Base-by-base conservation (phyloP, 2,113 vertebrate genomes). In the Silurus meridionalis region DNA sequence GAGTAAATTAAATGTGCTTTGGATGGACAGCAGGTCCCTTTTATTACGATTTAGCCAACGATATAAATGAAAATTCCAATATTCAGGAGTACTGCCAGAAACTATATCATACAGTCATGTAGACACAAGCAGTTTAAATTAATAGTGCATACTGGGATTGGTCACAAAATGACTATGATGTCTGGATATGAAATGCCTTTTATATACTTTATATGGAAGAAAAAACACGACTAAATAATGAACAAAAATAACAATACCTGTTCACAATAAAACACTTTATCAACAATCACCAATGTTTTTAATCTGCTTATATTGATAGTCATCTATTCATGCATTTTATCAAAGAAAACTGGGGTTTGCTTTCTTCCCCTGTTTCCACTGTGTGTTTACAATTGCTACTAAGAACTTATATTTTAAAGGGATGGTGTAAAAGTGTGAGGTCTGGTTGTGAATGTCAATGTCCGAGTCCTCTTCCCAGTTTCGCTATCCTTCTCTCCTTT, bases 391-490 rank as follows among this genome's bases (percentile, higher is more conserved):
- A 75, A n/a, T 14, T 53, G 72, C 50, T 52, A 15, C 74, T 17
- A n/a, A 78, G 52, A 78, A 55, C 15, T 78, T n/a, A 55, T 55
- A 55, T 77, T 53, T 55, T 55, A 77, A 52, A 78, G 61, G 19
- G 5, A 46, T 63, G 28, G 58, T 84, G 37, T 75, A 52, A 55
- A 52, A 78, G 25, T 28, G 21, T 55, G 15, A 77, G 23, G 19
- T 17, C 55, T 84, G 53, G 72, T 61, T 81, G 61, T 77, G 85
- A 87, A 87, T 85, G 48, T 72, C 78, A 87, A 85, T 72, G 61
- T 25, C 50, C 28, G 2, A 63, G 7, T 21, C 80, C 58, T 37
- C 13, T 2, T 84, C 53, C 82, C 46, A 74, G 85, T 87, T 87
- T 58, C 46, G 28, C 63, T 71, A 55, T 78, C 50, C 21, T 85